Base-by-base conservation (phyloP, 2,113 vertebrate species). In the Gadus chalcogrammus region DNA sequence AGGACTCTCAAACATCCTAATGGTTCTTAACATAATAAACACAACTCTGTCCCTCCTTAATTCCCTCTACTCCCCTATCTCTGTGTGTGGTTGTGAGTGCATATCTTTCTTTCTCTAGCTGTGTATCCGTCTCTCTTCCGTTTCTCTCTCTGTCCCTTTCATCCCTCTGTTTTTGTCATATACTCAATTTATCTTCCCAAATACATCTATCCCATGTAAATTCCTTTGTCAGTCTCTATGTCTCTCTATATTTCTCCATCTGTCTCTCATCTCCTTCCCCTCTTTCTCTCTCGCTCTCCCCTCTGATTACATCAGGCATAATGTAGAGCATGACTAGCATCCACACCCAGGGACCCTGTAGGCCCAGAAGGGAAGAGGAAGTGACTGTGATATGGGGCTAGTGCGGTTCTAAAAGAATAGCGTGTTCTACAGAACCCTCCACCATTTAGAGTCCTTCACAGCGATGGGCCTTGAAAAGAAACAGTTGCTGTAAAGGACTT, bases 1-100 rank as follows among this genome's bases (percentile, higher is more conserved):
- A 13, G 70, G 67, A 55, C 12, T 68, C 62, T 81, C 65, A 82
- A 76, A 64, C 58, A 42, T 28, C 13, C 5, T 27, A 60, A 61
- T 55, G 67, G 65, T 61, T 75, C 77, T 77, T 73, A 75, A 84
- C 79, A 73, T 77, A 88, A 73, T 77, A 88, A 69, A 65, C 58
- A 6, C 63, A 48, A 48, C 42, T 48, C 42, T 13, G 12, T 48
- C 42, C 42, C 42, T 48, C 42, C 42, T 48, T 48, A 9, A 7
- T 48, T 13, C 42, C 42, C 42, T 20, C 11, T 13, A 7, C 42
- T 48, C 31, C 42, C 12, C 42, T 9, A 48, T 9, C 42, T 48
- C 42, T 12, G 42, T 48, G 42, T 48, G 42, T 48, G 42, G 8
- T 9, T 48, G 38, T 42, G 42, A 48, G 42, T 48, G 12, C 6